Conservation (phyloP, 2,888 invertebrate species). For the Acanthosepion lycidas region DNA sequence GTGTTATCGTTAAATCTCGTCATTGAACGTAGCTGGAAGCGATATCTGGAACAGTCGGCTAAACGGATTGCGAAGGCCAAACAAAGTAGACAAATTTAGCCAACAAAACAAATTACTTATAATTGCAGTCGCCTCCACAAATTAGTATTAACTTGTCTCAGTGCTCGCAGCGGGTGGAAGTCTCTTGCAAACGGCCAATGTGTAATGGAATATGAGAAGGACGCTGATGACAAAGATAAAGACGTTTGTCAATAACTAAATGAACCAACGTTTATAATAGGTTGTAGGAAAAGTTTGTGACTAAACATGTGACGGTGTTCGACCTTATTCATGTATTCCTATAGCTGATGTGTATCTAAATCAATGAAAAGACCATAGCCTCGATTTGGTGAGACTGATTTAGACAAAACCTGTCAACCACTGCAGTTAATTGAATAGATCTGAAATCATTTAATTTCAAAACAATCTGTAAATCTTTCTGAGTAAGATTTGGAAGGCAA, state of each 20-base stretch:
- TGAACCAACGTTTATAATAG: neutral
- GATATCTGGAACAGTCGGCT: neutral
- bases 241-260: neutral
- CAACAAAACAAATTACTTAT: neutral
- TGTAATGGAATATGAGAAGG: neutral
- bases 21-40: neutral
- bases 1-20: slow-evolving; percentile 18
- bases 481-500: no score
- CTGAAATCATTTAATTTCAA: no score
- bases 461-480: no score
- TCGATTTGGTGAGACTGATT: neutral
- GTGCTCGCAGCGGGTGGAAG: neutral
- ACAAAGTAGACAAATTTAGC: neutral
- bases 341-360: neutral
- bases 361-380: neutral
- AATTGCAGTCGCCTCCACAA: neutral
- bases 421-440: neutral
- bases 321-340: neutral
- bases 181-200: neutral
- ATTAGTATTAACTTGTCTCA: neutral
- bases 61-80: neutral
- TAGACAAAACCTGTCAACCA: neutral
- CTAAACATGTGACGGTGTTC: neutral
- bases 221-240: neutral
- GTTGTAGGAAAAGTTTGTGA: neutral